These are phyloP conservation scores for Dolomedes plantarius DNA, from an alignment of 2,888 invertebrate genomes.

Conservation along the genomic window DNA sequence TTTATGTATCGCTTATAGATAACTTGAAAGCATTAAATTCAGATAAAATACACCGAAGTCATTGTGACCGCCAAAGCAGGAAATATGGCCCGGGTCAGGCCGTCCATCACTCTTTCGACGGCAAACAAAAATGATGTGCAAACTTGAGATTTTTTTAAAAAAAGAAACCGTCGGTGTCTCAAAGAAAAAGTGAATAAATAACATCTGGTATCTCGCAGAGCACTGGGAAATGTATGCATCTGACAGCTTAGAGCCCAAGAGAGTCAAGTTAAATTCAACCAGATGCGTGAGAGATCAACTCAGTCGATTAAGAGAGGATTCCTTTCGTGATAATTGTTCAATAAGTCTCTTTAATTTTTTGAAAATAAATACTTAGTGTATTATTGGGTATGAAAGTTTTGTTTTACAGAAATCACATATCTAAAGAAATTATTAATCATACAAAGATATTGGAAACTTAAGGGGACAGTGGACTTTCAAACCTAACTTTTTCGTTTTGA, in stretches of 20 bases:
- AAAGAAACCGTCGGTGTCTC: neutral
- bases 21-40: slow-evolving; percentile 55
- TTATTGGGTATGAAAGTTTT: too few species aligned
- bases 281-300: too few species aligned
- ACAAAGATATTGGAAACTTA: too few species aligned
- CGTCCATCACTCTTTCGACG: slow-evolving; percentile 26
- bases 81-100: slow-evolving; percentile 31
- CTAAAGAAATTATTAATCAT: too few species aligned
- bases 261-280: neutral
- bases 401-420: too few species aligned
- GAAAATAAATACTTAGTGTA: too few species aligned
- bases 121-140: slow-evolving; percentile 34
- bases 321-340: too few species aligned
- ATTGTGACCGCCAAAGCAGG: slow-evolving; percentile 25
- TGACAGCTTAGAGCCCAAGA: slow-evolving; percentile 31
- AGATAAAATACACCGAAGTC: slow-evolving; percentile 52
- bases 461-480: too few species aligned
- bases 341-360: too few species aligned
- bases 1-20: slow-evolving; percentile 62
- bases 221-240: slow-evolving; percentile 24
- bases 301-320: too few species aligned
- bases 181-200: slow-evolving; percentile 49
- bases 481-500: too few species aligned
- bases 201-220: slow-evolving; percentile 44
- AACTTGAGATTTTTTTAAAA: slow-evolving; percentile 32